Base-by-base conservation (phyloP, 1,140 invertebrate species). In the Acromyrmex echinatior region DNA sequence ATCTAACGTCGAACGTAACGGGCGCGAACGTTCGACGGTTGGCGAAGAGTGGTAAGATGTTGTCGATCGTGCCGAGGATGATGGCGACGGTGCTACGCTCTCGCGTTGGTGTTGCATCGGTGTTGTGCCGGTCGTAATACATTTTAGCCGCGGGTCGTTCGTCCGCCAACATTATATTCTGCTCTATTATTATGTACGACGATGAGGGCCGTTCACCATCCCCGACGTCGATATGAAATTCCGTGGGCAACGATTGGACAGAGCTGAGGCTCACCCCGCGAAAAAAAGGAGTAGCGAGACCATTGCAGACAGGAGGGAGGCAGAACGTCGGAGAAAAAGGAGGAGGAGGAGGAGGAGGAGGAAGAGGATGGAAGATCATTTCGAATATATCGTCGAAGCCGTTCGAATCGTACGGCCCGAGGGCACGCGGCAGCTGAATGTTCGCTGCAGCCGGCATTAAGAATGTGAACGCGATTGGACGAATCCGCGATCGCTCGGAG, bases 101-200 rank as follows among this genome's bases (percentile, higher is more conserved):
- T 60, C 79, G 62, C 77, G 39, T 70, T 49, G 84, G 62, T 80
- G 74, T 80, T 70, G 84, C 76, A 68, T 86, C 53, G 63, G 49
- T 76, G 80, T 31, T 86, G 56, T n/a, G 35, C 39, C 49, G 82
- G 39, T 74, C 74, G 87, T 88, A 89, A 93, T 93, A 93, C 92
- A 93, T 93, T 92, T 90, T 89, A 93, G 91, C 90, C 90, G 91
- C 90, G 88, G 91, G 90, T 92, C 88, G 90, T 87, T 92, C 89
- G 88, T 90, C 90, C 89, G 91, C 86, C 86, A 82, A 90, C 89
- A 89, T 90, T 92, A 88, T 91, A 90, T 87, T 90, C 89, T 87
- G 91, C 92, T 92, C 93, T 93, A 92, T 93, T 92, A 93, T 93
- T 93, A 93, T 89, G 86, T 90, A 85, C 87, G 87, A 74, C 85